phyloP scores from a whole-genome alignment of 2,888 invertebrate species.

The Tridacna gigas region DNA sequence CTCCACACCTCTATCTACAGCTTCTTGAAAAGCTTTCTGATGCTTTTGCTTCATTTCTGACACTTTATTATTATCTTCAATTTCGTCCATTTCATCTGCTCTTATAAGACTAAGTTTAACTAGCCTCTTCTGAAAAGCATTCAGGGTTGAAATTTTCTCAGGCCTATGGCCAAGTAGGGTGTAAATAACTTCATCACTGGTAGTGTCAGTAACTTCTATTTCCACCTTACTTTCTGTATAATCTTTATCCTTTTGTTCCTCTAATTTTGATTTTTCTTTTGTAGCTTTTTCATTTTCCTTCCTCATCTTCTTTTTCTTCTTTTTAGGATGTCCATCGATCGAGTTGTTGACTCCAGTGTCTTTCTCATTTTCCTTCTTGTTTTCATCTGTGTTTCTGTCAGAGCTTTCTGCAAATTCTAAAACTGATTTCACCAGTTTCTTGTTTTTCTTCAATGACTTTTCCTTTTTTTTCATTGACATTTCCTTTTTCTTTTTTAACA shows the following conservation, averaged over 20 bases:
- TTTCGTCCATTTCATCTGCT: slow-evolving; percentile 11
- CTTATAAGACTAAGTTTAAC: neutral
- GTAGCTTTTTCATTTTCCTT: neutral
- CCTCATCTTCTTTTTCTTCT: neutral
- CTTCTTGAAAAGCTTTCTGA: neutral
- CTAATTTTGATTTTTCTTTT: neutral
- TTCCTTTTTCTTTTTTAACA: too few species aligned
- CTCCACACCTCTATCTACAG: slow-evolving; percentile 1
- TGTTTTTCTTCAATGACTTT: neutral
- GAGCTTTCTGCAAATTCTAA: neutral
- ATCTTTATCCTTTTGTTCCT: neutral
- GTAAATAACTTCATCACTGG: slow-evolving; percentile 10
- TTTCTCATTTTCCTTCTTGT: neutral
- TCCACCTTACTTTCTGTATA: neutral
- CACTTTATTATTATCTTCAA: neutral
- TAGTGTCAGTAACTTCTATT: neutral
- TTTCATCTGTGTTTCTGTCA: neutral
- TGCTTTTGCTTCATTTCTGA: neutral
- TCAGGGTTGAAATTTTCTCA: slow-evolving; percentile 14
- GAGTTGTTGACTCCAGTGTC: neutral
- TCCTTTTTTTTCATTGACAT: neutral
- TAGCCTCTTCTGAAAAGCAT: slow-evolving; percentile 10
- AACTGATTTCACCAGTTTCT: neutral
- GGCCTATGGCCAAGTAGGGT: slow-evolving; percentile 5
- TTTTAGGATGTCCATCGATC: neutral